A percentile compares a stretch with the other conserved stretches of the same genome.
These are phyloP conservation scores for Mycalesis mineus DNA, from an alignment of 2,888 invertebrate genomes.

Conservation along the genomic window DNA sequence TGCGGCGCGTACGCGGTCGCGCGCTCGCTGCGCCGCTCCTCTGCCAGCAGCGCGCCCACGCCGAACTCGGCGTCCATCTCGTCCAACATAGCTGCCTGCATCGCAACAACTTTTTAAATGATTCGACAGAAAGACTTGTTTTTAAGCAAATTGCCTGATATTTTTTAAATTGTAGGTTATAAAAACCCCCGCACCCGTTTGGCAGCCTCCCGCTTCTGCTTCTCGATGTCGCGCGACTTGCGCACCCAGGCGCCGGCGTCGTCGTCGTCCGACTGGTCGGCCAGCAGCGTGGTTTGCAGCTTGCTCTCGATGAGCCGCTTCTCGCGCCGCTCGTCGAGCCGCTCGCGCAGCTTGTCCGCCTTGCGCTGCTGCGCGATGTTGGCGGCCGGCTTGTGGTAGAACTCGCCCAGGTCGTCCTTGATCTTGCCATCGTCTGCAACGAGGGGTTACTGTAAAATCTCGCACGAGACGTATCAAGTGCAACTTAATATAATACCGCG, in stretches of 20 bases:
- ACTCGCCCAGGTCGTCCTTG: constrained; percentile 84
- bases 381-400: constrained; percentile 90
- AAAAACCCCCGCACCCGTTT: constrained; percentile 87
- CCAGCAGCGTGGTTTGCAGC: constrained; percentile 60
- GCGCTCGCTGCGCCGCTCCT: constrained; percentile 81
- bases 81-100: constrained; percentile 92
- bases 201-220: constrained; percentile 90
- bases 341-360: constrained; percentile 89
- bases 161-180: too few species aligned
- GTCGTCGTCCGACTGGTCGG: constrained; percentile 85
- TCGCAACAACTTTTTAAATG: too few species aligned
- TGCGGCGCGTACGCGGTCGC: constrained; percentile 82
- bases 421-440: constrained; percentile 66
- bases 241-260: constrained; percentile 90
- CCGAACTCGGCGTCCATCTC: constrained; percentile 98
- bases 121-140: too few species aligned
- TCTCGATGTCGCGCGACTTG: constrained; percentile 85
- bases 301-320: constrained; percentile 87
- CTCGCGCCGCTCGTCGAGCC: constrained; percentile 86
- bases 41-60: constrained; percentile 88
- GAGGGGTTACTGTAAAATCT: too few species aligned
- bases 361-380: constrained; percentile 85
- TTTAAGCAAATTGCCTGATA: too few species aligned
- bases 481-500: too few species aligned
- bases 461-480: too few species aligned